Evolutionary conservation across 2,113 vertebrate genomes (phyloP), one percentile per base, ranked within the genome.

Genomic region (Saguinus midas): DNA sequence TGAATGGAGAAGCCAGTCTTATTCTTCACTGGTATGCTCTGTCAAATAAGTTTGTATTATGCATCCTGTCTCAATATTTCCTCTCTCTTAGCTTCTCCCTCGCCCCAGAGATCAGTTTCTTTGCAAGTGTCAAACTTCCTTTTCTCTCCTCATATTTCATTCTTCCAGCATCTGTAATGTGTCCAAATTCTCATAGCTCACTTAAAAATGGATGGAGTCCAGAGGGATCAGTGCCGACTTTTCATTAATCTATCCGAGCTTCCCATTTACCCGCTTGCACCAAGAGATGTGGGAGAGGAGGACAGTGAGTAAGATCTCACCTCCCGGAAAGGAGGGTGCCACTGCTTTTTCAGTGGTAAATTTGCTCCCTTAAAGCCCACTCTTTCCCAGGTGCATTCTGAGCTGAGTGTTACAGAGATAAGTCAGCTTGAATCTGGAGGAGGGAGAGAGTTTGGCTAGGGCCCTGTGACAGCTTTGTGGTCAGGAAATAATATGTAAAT

Each of bases 171-270:
- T 82, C 86, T 98, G 97, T 97, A 96, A 96, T 68, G 93, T 97
- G 98, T 97, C 98, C 98, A 97, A 95, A 93, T 98, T 98, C 98
- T 98, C 97, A 97, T 61, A 94, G 97, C 80, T 98, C 97, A 91
- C 97, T 96, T 98, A 88, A 98, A 96, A 97, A 97, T 98, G 98
- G 98, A 97, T 90, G 55, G 43, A 43, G 95, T 97, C 98, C 97
- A 97, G 97, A 87, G 96, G 97, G 96, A 97, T 96, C 70, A 1
- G 45, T 58, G 96, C 90, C 16, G 75, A 92, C 91, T 93, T 96
- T 94, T 94, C 95, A 88, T 97, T 98, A 90, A 94, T 98, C 95
- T 68, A 35, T 91, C 87, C 57, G 93, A 86, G 72, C 96, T 96
- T 97, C 96, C 85, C 52, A n/a, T 98, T 90, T 95, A 96, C 45